These are phyloP conservation scores for Acanthosepion pharaonis DNA, from an alignment of 2,888 invertebrate genomes.

Conservation along the genomic window DNA sequence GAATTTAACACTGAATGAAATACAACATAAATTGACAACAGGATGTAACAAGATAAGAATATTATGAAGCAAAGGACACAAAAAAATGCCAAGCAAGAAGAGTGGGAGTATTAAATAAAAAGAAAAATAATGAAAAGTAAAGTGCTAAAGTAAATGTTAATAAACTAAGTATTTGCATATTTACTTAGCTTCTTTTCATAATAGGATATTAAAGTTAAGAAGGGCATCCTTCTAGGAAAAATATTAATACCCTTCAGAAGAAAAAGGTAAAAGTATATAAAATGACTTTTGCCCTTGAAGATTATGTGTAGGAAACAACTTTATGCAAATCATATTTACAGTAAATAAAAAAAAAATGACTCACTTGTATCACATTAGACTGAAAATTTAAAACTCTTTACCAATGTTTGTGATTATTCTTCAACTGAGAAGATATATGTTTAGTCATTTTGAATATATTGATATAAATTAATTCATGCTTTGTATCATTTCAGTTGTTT, in stretches of 20 bases:
- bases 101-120: neutral
- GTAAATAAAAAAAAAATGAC: neutral
- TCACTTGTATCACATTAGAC: neutral
- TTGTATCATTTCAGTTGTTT: too few relatives aligned
- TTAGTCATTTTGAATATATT: too few relatives aligned
- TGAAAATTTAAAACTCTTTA: too few relatives aligned
- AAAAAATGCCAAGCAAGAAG: neutral
- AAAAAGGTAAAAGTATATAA: neutral
- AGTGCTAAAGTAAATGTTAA: neutral
- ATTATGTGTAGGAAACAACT: neutral
- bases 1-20: neutral
- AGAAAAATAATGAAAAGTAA: neutral
- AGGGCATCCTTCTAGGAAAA: neutral
- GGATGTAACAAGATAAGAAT: neutral
- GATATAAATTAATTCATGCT: too few relatives aligned
- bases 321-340: neutral
- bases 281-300: neutral
- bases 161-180: neutral
- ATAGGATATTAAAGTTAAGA: conserved; percentile 8
- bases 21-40: neutral
- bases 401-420: too few relatives aligned
- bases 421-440: too few relatives aligned
- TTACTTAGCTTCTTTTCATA: conserved; percentile 33
- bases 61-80: neutral
- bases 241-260: neutral